Base-by-base conservation (phyloP, 2,888 invertebrate species). In the Lepidochitona cinerea region DNA sequence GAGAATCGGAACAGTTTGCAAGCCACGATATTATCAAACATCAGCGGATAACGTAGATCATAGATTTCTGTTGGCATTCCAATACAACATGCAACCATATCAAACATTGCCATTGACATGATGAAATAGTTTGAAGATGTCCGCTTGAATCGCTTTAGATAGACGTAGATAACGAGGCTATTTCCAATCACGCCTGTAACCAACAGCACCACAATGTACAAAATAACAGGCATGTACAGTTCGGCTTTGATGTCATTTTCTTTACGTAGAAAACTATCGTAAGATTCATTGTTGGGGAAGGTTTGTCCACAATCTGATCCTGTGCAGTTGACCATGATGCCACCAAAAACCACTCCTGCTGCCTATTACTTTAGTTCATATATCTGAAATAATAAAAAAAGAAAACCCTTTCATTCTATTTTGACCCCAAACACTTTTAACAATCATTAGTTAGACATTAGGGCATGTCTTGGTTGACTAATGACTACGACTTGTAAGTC, bases 51-150 rank as follows among this genome's bases (percentile, higher is more conserved):
- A 49, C 82, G 78, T 7, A 85, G 76, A 66, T 85, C 87, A 67
- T 81, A 84, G 9, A 85, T 72, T 72, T 85, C 85, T 0, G 82
- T 84, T 2, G 87, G 87, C 81, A 87, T 78, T 6, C 84, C 84
- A 1, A 87, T 78, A 2, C 82, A 68, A 68, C 87, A 87, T 1
- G 84, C 84, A 23, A 85, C 72, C 35, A 87, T 77, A 75, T 87
- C 87, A 77, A 85, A 85, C 35, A 85, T 78, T 7, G 87, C 85
- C 84, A 87, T 84, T 33, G 84, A 78, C 29, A 84, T 77, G 49
- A 87, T 87, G 76, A 87, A 87, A 71, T 84, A 85, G 74, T 87
- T 85, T 0, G 85, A 85, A 0, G 87, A 85, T 4, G 84, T 84
- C 67, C 83, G 79, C 52, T 83, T 81, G 72, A 87, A 84, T 23